Percentiles rank a stretch among this genome's conserved stretches.
phyloP scores from a whole-genome alignment of 2,113 vertebrate genomes.

The Gadus chalcogrammus region DNA sequence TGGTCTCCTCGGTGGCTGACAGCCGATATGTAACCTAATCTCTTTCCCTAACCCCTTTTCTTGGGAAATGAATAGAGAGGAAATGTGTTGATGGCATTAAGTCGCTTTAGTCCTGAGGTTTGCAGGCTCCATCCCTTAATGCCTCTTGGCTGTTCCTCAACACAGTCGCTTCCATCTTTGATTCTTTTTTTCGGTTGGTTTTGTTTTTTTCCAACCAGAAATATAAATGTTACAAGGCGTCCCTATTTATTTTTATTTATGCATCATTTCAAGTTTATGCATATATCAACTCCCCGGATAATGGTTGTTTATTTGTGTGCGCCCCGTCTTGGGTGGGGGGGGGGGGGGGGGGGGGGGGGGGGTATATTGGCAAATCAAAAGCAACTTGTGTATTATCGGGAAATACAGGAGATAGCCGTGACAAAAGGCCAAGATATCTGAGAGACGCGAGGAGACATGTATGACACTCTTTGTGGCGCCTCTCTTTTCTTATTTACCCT shows the following conservation, averaged over 20 bases:
- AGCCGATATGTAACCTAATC: constrained; percentile 72
- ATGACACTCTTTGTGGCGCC: constrained; percentile 47
- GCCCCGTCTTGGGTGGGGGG: constrained; percentile 36
- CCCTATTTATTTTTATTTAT: constrained; percentile 66
- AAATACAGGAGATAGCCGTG: constrained; percentile 49
- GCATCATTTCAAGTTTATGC: constrained; percentile 70
- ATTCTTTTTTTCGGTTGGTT: neutral
- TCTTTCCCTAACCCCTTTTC: constrained; percentile 70
- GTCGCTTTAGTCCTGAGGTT: constrained; percentile 74
- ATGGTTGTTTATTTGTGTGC: constrained; percentile 70
- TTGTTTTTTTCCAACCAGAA: constrained; percentile 16
- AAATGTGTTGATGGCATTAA: constrained; percentile 72
- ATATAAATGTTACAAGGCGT: constrained; percentile 65
- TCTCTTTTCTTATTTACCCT: constrained; percentile 53
- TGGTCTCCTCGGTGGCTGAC: constrained; percentile 67
- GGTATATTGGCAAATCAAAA: constrained; percentile 46
- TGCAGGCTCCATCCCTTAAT: constrained; percentile 67
- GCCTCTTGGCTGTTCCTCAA: constrained; percentile 71
- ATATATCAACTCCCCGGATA: constrained; percentile 66
- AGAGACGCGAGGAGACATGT: constrained; percentile 22
- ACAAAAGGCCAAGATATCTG: constrained; percentile 59
- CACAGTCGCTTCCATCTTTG: constrained; percentile 64
- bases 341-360: constrained; percentile 34
- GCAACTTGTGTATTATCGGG: constrained; percentile 69
- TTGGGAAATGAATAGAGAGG: constrained; percentile 69